A percentile compares a stretch with the other conserved stretches of the same genome.
These are phyloP conservation scores for Pemphigus obesinymphae DNA, from an alignment of 1,140 invertebrate genomes.

Conservation along the genomic window DNA sequence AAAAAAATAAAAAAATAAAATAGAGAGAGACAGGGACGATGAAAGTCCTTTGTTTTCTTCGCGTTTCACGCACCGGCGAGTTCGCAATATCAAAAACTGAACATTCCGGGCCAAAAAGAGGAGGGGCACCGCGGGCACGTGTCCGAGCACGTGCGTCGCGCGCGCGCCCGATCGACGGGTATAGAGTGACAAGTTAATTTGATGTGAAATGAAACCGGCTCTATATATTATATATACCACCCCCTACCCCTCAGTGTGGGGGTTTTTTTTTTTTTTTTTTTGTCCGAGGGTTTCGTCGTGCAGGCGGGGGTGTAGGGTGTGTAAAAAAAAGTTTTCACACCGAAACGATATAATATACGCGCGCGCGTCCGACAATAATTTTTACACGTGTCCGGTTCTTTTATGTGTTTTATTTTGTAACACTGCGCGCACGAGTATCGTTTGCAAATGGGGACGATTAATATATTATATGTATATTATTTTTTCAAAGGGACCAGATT, in stretches of 20 bases:
- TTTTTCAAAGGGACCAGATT: slow-evolving; percentile 28
- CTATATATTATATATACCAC: too few relatives aligned
- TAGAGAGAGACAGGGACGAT: background rate
- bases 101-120: background rate
- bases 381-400: slow-evolving; percentile 40
- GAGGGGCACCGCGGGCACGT: background rate
- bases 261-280: too few relatives aligned
- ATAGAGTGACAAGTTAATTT: slow-evolving; percentile 33
- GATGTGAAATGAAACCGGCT: slow-evolving; percentile 36
- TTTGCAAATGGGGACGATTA: slow-evolving; percentile 33
- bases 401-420: slow-evolving; percentile 18
- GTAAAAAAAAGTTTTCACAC: slow-evolving; percentile 40
- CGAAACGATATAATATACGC: slow-evolving; percentile 9
- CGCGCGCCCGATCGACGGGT: background rate
- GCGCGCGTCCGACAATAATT: slow-evolving; percentile 26
- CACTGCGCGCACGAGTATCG: slow-evolving; percentile 1
- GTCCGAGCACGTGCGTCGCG: slow-evolving; percentile 4
- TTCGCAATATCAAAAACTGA: slow-evolving; percentile 28
- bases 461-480: background rate
- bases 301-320: background rate
- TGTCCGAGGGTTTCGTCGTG: too few relatives aligned
- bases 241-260: too few relatives aligned
- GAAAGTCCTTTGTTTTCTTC: background rate
- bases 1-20: background rate
- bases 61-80: background rate